Evolutionary conservation across 2,113 vertebrate genomes (phyloP), one percentile per base, ranked within the genome.

Genomic region (Aspidoscelis tigris): DNA sequence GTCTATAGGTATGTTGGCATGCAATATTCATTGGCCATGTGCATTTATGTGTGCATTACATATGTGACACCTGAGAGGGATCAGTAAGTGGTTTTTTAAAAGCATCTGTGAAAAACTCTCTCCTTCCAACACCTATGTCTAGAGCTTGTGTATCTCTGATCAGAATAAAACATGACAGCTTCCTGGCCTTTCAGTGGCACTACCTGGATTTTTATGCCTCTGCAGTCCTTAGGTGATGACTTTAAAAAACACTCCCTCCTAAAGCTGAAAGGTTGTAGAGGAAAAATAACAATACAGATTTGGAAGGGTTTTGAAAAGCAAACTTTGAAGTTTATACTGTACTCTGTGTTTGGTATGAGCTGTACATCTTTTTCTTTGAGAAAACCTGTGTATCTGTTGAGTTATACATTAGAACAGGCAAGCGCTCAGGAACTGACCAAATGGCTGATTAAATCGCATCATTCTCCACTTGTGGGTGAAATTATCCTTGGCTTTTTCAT

Each of bases 391-490:
- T 82, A 83, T 93, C 88, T 80, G 84, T 90, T 89, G 90, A 89
- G 89, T 77, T 18, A 68, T 90, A 84, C 88, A 65, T 80, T 90
- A 78, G 88, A 93, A 82, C 89, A 84, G 92, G 95, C 94, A 91
- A 94, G 88, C 90, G 90, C 91, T 95, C 84, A 66, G 64, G 84
- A 84, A 71, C 92, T 87, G 88, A 93, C 80, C 89, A 89, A 88
- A 83, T 90, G 93, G 93, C 89, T 94, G 91, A 90, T 96, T 92
- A 86, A 94, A 93, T 92, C 89, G 91, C 89, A 92, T 93, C 83
- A 82, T 94, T 95, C 94, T 89, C 87, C 89, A 94, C 91, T 95
- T 93, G 89, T 92, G 91, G 90, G 89, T 94, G 86, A 94, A 91
- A 91, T 71, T 78, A 85, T 82, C 84, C 1, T 80, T 92, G 86